phyloP scores from a whole-genome alignment of 2,888 invertebrate genomes.

The Laothoe populi region DNA sequence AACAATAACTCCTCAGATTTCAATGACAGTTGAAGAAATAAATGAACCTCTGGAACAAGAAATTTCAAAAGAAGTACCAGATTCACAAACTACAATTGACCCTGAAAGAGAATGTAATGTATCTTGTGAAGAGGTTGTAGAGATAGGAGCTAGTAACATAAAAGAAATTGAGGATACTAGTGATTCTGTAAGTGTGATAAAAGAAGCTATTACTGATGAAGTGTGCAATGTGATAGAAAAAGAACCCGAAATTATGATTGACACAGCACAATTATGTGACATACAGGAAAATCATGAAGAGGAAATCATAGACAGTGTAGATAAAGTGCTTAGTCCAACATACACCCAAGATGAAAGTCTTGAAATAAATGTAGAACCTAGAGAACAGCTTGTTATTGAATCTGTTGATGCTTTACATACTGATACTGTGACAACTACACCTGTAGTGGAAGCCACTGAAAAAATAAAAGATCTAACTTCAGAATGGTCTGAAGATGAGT shows the following conservation, averaged over 20 bases:
- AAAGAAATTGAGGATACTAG: background rate
- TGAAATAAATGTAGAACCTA: slow-evolving; percentile 31
- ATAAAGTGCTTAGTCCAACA: slow-evolving; percentile 24
- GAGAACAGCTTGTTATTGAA: slow-evolving; percentile 28
- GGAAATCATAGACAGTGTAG: slow-evolving; percentile 1
- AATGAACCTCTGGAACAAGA: slow-evolving; percentile 30
- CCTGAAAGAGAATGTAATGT: background rate
- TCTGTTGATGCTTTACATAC: slow-evolving; percentile 26
- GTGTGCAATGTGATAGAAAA: background rate
- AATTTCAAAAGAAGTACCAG: slow-evolving; percentile 1
- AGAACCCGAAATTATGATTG: background rate
- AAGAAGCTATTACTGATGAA: slow-evolving; percentile 11
- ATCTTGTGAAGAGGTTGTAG: slow-evolving; percentile 8
- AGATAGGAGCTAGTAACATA: background rate
- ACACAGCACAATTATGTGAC: slow-evolving; percentile 1
- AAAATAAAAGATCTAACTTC: slow-evolving; percentile 61
- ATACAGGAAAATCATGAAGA: slow-evolving; percentile 15
- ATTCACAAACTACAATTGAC: slow-evolving; percentile 7
- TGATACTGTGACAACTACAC: slow-evolving; percentile 31
- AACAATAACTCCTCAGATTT: slow-evolving; percentile 12
- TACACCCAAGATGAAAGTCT: slow-evolving; percentile 24
- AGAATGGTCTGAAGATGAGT: slow-evolving; percentile 75
- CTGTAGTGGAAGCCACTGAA: slow-evolving; percentile 43
- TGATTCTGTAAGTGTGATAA: slow-evolving; percentile 3
- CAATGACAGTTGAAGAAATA: slow-evolving; percentile 31